phyloP scores from a whole-genome alignment of 2,888 invertebrate species.

The Oeneis ivallda region DNA sequence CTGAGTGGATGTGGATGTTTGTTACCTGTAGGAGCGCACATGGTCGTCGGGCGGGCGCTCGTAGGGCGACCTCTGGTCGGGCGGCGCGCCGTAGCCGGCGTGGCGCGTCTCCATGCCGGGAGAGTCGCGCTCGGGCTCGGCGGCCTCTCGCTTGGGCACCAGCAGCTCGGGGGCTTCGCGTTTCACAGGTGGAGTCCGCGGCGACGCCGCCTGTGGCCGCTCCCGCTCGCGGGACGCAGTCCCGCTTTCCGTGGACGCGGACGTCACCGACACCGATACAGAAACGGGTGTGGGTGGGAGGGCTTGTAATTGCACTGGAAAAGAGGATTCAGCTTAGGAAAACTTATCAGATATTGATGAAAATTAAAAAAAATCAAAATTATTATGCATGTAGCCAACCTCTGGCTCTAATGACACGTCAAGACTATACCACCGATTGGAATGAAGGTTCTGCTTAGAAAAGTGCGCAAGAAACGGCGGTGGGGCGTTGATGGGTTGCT shows the following conservation, averaged over 20 bases:
- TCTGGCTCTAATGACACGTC: too few relatives aligned
- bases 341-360: not conserved
- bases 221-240: conserved; percentile 47
- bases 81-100: conserved; percentile 85
- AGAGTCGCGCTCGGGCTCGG: conserved; percentile 86
- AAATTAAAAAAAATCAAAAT: too few relatives aligned
- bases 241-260: conserved; percentile 45
- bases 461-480: too few relatives aligned
- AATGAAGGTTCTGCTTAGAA: too few relatives aligned
- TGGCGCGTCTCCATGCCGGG: conserved; percentile 87
- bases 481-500: too few relatives aligned
- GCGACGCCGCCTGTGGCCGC: conserved; percentile 54
- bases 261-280: conserved; percentile 39
- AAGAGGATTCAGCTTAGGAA: not conserved
- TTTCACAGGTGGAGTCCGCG: conserved; percentile 73
- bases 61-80: conserved; percentile 85
- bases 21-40: conserved; percentile 80
- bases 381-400: too few relatives aligned
- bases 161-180: conserved; percentile 80
- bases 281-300: conserved; percentile 25
- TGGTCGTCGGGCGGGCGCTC: conserved; percentile 85
- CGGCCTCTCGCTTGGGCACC: conserved; percentile 86
- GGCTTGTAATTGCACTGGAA: conserved; percentile 51
- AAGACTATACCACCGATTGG: too few relatives aligned
- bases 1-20: too few relatives aligned